A percentile compares a stretch with the other conserved stretches of the same genome.
Evolutionary conservation across 2,113 vertebrate genomes (phyloP).

Genomic region (Gymnogyps californianus): DNA sequence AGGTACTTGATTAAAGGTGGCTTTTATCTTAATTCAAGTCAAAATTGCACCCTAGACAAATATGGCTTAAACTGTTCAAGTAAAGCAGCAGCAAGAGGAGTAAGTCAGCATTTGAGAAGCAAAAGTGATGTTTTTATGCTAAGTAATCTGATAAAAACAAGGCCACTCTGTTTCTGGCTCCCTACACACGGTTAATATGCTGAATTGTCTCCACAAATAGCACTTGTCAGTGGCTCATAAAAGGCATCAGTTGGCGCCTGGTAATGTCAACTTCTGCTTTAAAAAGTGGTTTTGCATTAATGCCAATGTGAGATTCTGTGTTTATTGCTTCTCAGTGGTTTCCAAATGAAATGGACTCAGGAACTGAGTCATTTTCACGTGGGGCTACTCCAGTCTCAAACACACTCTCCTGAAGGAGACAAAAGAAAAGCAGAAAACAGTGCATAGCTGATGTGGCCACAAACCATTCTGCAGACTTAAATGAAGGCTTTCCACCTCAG

Average conservation of each 20-base stretch:
- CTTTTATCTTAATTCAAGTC: neutral
- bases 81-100: neutral
- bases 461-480: neutral
- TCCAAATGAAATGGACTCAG: neutral
- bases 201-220: neutral
- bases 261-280: neutral
- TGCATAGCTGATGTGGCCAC: neutral
- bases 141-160: neutral
- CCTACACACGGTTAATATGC: neutral
- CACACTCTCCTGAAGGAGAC: neutral
- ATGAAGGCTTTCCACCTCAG: neutral
- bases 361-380: neutral
- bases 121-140: neutral
- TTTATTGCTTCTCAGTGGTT: neutral
- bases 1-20: neutral
- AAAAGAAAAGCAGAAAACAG: neutral
- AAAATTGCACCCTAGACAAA: neutral
- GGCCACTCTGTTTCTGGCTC: neutral
- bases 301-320: neutral
- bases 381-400: neutral
- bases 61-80: neutral
- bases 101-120: neutral
- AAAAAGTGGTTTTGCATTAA: neutral
- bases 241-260: neutral
- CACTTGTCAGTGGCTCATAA: neutral